phyloP scores from a whole-genome alignment of 1,140 invertebrate genomes.

The Drosophila auraria region DNA sequence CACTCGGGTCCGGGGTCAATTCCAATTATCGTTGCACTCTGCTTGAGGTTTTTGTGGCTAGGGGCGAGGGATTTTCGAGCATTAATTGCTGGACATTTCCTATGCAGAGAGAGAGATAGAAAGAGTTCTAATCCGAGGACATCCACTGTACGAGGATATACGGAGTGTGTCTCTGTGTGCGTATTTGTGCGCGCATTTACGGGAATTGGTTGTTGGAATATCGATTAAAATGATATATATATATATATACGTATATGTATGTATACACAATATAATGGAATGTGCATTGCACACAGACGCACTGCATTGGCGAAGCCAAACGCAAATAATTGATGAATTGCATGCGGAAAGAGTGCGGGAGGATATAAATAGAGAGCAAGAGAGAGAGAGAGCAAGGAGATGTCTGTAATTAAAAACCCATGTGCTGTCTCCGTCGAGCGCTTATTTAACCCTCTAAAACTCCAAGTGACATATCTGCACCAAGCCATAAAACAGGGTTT shows the following conservation, averaged over 20 bases:
- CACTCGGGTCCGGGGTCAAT: constrained; percentile 32
- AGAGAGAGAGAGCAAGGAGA: constrained; percentile 24
- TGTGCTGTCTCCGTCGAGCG: constrained; percentile 22
- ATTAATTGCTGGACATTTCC: constrained; percentile 41
- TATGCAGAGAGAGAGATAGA: constrained; percentile 1
- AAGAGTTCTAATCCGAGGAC: constrained; percentile 29
- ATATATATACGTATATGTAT: neutral
- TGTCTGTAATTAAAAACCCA: constrained; percentile 49
- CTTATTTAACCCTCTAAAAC: constrained; percentile 24
- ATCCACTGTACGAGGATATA: constrained; percentile 30
- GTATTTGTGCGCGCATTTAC: constrained; percentile 55
- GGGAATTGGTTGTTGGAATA: constrained; percentile 73
- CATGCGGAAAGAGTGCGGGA: constrained; percentile 30
- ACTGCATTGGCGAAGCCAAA: constrained; percentile 37
- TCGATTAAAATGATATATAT: constrained; percentile 76
- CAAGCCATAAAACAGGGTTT: constrained; percentile 1
- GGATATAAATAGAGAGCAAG: constrained; percentile 36
- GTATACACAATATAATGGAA: constrained; percentile 52
- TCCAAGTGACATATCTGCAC: constrained; percentile 18
- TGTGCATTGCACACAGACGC: constrained; percentile 48
- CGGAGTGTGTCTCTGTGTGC: constrained; percentile 18
- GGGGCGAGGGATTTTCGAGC: constrained; percentile 4
- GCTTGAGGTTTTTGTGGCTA: constrained; percentile 11
- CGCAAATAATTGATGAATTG: constrained; percentile 65
- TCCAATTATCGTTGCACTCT: constrained; percentile 30